Evolutionary conservation across 2,113 vertebrate species (phyloP).

Genomic region (Sylvia atricapilla): DNA sequence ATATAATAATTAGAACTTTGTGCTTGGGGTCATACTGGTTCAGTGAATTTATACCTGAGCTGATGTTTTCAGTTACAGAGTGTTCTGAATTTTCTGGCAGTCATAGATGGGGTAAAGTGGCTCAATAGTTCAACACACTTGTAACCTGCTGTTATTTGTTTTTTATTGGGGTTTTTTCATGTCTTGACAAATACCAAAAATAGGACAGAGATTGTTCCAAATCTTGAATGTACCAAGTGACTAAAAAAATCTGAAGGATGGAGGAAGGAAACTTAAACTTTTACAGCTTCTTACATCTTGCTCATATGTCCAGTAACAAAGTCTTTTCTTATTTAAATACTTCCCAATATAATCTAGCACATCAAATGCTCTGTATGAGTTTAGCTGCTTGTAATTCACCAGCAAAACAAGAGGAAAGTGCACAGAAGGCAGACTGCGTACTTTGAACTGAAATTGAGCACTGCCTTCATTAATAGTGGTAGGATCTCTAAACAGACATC

Average conservation of each 20-base stretch:
- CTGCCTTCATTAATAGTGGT: neutral
- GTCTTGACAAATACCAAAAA: neutral
- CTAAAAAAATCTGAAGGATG: neutral
- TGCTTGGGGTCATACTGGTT: conserved; percentile 12
- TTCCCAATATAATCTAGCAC: neutral
- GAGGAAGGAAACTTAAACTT: neutral
- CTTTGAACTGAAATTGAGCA: neutral
- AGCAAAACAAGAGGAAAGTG: neutral
- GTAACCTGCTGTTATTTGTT: neutral
- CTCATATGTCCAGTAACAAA: rapidly evolving
- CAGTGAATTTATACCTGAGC: conserved; percentile 25
- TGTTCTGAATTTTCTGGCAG: neutral
- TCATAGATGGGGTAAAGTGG: neutral
- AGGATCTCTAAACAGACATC: neutral
- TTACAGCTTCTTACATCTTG: neutral
- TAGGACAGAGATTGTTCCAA: neutral
- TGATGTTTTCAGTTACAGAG: neutral
- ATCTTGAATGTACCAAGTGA: neutral
- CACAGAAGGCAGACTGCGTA: neutral
- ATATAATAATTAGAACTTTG: conserved; percentile 30
- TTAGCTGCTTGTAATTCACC: neutral
- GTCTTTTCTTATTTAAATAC: neutral
- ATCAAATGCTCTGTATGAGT: neutral
- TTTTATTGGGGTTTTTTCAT: neutral
- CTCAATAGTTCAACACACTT: neutral